A percentile compares a stretch with the other conserved stretches of the same genome.
Evolutionary conservation across 2,113 vertebrate species (phyloP).

Genomic region (Morone saxatilis): DNA sequence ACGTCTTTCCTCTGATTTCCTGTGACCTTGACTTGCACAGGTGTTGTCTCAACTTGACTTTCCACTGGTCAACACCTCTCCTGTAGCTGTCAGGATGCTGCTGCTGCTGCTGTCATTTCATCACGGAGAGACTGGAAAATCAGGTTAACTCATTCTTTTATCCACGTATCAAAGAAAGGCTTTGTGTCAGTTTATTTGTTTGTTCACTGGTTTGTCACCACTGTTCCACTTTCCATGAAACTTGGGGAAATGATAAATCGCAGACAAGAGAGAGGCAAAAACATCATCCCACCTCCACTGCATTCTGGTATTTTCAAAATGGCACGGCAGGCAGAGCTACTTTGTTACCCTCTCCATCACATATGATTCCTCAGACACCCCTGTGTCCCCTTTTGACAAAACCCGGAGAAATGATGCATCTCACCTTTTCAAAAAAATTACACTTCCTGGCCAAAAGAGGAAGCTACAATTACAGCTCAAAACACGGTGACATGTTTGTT

Average conservation of each 20-base stretch:
- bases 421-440: constrained; percentile 71
- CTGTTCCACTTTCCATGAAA: constrained; percentile 70
- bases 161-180: constrained; percentile 51
- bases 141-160: constrained; percentile 38
- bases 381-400: constrained; percentile 66
- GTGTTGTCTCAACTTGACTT: constrained; percentile 45
- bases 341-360: constrained; percentile 73
- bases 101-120: constrained; percentile 16
- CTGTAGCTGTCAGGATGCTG: neutral
- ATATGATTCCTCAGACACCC: constrained; percentile 45
- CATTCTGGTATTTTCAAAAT: constrained; percentile 73
- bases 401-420: constrained; percentile 62
- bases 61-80: constrained; percentile 40
- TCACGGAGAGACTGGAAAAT: constrained; percentile 16
- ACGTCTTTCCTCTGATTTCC: constrained; percentile 61
- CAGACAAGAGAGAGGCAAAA: constrained; percentile 43
- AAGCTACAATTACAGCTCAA: constrained; percentile 74
- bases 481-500: constrained; percentile 76
- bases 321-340: constrained; percentile 56
- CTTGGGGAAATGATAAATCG: constrained; percentile 61
- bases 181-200: constrained; percentile 62
- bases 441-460: constrained; percentile 60
- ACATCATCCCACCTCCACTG: constrained; percentile 38
- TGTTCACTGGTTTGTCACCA: constrained; percentile 69
- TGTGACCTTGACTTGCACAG: constrained; percentile 61